Evolutionary conservation across 2,888 invertebrate genomes (phyloP).

Genomic region (Apamea epomidion): DNA sequence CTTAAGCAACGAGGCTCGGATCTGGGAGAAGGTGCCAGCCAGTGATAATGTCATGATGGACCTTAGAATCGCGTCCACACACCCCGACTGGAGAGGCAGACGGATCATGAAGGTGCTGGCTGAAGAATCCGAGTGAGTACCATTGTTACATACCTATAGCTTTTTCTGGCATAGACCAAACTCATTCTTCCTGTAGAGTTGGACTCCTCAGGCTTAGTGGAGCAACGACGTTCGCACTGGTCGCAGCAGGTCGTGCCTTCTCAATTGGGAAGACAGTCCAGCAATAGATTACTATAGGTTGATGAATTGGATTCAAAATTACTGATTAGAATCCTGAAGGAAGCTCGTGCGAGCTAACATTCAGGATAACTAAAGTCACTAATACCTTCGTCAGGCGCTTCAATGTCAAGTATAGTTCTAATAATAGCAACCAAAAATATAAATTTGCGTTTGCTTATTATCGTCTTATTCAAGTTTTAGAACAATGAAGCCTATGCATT

Average conservation of each 20-base stretch:
- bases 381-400: neutral
- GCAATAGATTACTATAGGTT: neutral
- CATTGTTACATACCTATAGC: no score
- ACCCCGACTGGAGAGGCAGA: conserved; percentile 92
- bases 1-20: conserved; percentile 90
- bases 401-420: neutral
- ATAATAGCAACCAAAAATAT: neutral
- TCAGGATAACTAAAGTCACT: neutral
- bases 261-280: neutral
- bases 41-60: conserved; percentile 90
- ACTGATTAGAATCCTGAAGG: neutral
- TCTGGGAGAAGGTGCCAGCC: conserved; percentile 90
- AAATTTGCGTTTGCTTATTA: neutral
- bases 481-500: conserved; percentile 1
- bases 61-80: conserved; percentile 92
- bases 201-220: neutral
- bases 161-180: neutral
- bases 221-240: neutral
- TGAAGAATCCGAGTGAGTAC: conserved; percentile 92
- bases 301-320: neutral
- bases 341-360: neutral
- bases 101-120: conserved; percentile 93
- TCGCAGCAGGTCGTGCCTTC: neutral
- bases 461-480: neutral
- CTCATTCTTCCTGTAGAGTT: neutral